Percentiles rank a stretch among this genome's conserved stretches.
phyloP scores from a whole-genome alignment of 1,140 invertebrate genomes.

The Drosophila subobscura region DNA sequence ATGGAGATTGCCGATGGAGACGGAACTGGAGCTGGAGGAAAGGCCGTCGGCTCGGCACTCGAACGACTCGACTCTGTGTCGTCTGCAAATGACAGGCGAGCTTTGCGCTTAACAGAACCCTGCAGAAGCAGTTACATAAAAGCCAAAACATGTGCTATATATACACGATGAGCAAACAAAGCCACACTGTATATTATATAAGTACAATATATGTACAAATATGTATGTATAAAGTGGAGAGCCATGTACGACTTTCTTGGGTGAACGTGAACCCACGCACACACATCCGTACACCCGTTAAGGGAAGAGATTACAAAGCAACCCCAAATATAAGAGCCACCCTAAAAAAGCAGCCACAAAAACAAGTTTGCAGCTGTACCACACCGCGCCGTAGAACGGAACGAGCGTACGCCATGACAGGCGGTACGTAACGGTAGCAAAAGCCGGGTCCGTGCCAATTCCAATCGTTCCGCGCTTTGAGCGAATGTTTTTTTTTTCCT shows the following conservation, averaged over 20 bases:
- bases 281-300: slow-evolving; percentile 11
- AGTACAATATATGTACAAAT: slow-evolving; percentile 29
- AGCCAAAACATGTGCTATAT: slow-evolving; percentile 71
- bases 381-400: too few species aligned
- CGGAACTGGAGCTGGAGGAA: slow-evolving; percentile 17
- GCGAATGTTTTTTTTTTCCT: slow-evolving; percentile 35
- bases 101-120: slow-evolving; percentile 44
- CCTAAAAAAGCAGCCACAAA: slow-evolving; percentile 44
- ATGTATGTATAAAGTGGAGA: not conserved
- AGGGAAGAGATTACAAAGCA: slow-evolving; percentile 74
- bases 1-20: not conserved
- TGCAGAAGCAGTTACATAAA: slow-evolving; percentile 65
- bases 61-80: slow-evolving; percentile 19
- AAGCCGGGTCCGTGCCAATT: slow-evolving; percentile 48
- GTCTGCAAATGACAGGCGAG: slow-evolving; percentile 78
- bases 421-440: not conserved
- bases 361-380: slow-evolving; percentile 46
- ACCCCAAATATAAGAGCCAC: slow-evolving; percentile 70
- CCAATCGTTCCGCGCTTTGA: slow-evolving; percentile 54
- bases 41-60: slow-evolving; percentile 61
- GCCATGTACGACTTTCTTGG: slow-evolving; percentile 62
- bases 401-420: slow-evolving; percentile 62
- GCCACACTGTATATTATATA: slow-evolving; percentile 31
- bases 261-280: slow-evolving; percentile 71
- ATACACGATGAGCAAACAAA: slow-evolving; percentile 31